Percentiles rank a stretch among this genome's conserved stretches.
Conservation (phyloP, 2,888 invertebrate genomes). For the Tuberolachnus salignus region DNA sequence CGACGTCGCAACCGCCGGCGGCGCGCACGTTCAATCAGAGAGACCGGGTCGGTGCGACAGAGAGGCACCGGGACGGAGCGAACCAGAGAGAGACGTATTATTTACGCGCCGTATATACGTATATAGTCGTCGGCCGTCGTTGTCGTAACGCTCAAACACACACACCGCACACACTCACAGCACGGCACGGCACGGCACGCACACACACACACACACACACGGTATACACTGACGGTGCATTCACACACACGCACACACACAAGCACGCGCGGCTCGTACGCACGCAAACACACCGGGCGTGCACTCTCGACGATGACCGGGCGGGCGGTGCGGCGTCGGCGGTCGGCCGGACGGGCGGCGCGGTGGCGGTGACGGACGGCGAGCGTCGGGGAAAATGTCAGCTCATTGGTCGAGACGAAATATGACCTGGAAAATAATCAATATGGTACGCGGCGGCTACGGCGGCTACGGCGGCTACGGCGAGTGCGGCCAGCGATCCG, state of each 20-base stretch:
- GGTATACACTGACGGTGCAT: not conserved
- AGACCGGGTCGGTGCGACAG: too few species aligned
- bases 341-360: constrained; percentile 6
- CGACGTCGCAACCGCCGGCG: not conserved
- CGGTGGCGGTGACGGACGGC: constrained; percentile 28
- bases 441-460: constrained; percentile 48
- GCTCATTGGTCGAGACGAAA: constrained; percentile 56
- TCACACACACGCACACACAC: constrained; percentile 1
- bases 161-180: not conserved
- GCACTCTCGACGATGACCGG: not conserved
- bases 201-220: constrained; percentile 9
- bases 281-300: constrained; percentile 13
- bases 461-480: not conserved
- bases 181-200: constrained; percentile 2
- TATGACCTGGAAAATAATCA: constrained; percentile 56
- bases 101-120: too few species aligned
- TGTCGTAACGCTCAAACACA: constrained; percentile 23
- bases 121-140: not conserved
- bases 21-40: constrained; percentile 10
- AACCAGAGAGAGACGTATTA: constrained; percentile 1
- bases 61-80: not conserved
- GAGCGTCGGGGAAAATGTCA: constrained; percentile 51
- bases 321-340: not conserved
- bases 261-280: not conserved
- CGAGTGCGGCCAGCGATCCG: constrained; percentile 4